phyloP scores from a whole-genome alignment of 2,113 vertebrate species.

The Onychostoma macrolepis region DNA sequence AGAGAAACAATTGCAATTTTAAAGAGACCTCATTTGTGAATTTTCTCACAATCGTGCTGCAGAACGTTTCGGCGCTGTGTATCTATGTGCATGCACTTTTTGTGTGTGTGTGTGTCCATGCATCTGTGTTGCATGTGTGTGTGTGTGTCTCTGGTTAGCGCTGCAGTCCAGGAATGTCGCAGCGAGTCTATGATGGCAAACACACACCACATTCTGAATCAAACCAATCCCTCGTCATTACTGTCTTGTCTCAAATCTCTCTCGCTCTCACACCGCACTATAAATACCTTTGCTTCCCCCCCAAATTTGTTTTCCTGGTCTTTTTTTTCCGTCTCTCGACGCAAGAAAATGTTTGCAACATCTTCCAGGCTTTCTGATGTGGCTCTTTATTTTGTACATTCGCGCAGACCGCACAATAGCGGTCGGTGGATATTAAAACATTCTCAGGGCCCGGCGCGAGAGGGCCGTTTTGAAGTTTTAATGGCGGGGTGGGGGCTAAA shows the following conservation, averaged over 20 bases:
- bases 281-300: constrained; percentile 76
- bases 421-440: constrained; percentile 81
- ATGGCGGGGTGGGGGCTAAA: constrained; percentile 70
- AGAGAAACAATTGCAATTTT: neutral
- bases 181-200: constrained; percentile 35
- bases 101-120: neutral
- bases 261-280: constrained; percentile 76
- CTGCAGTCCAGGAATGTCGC: constrained; percentile 33
- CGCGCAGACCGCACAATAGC: constrained; percentile 77
- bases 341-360: constrained; percentile 77
- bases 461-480: constrained; percentile 75
- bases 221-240: constrained; percentile 76
- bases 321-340: constrained; percentile 61
- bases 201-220: constrained; percentile 64
- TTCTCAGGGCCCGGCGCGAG: constrained; percentile 71
- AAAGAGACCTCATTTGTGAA: neutral
- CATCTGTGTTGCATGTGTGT: neutral
- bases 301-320: constrained; percentile 78
- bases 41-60: neutral
- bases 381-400: constrained; percentile 80
- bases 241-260: constrained; percentile 67
- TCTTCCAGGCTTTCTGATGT: constrained; percentile 77
- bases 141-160: constrained; percentile 28
- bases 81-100: neutral
- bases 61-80: neutral